Evolutionary conservation across 2,113 vertebrate species (phyloP).

Genomic region (Malurus alboscapulatus): DNA sequence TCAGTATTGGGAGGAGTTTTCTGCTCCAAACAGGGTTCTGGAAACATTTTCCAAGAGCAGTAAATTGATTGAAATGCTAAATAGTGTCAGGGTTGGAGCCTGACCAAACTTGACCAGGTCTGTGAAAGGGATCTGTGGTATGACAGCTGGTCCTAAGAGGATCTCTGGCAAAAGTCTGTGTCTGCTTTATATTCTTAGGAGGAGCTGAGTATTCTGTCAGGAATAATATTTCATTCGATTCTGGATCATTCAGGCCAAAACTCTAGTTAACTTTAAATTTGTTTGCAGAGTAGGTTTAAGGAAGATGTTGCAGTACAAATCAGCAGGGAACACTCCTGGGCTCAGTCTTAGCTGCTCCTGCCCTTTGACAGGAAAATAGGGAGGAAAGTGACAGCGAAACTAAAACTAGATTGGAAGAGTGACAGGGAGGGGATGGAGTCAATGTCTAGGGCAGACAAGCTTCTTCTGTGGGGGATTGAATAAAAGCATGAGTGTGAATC

Average conservation of each 20-base stretch:
- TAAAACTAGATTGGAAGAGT: neutral
- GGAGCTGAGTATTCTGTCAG: neutral
- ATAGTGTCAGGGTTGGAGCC: neutral
- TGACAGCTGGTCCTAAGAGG: neutral
- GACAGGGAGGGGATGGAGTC: neutral
- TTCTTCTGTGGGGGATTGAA: neutral
- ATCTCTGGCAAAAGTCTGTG: neutral
- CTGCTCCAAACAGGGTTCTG: neutral
- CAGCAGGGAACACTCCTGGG: neutral
- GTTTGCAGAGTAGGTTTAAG: neutral
- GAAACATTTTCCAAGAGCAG: neutral
- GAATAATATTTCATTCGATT: neutral
- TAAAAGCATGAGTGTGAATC: neutral
- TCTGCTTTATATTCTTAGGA: neutral
- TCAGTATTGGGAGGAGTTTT: neutral
- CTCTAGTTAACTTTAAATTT: neutral
- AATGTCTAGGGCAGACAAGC: neutral
- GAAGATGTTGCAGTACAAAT: neutral
- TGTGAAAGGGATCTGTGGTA: neutral
- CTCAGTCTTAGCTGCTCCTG: neutral
- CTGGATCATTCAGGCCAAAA: neutral
- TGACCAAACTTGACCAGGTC: neutral
- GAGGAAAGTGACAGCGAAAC: neutral
- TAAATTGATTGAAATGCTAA: neutral
- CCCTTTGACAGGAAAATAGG: neutral